phyloP scores from a whole-genome alignment of 2,797 vertebrate genomes.

The Schizothorax lantsangensis region DNA sequence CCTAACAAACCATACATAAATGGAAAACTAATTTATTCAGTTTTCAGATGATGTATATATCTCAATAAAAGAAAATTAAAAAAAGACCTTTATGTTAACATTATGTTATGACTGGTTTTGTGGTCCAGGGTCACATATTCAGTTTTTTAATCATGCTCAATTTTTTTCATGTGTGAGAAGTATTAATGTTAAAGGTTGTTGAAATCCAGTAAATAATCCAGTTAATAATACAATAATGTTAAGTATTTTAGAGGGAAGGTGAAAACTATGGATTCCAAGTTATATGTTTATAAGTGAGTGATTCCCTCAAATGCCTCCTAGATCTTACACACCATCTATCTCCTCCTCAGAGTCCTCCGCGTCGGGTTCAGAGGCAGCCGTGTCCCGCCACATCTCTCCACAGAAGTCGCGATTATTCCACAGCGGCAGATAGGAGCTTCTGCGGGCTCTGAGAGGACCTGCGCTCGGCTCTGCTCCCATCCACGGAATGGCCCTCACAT shows the following conservation, averaged over 20 bases:
- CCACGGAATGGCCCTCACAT: conserved; percentile 70
- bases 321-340: conserved; percentile 37
- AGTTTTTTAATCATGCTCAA: not conserved
- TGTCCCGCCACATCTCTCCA: conserved; percentile 71
- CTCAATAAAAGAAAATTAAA: too few relatives aligned
- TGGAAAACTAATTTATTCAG: not conserved
- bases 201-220: not conserved
- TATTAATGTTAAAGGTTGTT: not conserved
- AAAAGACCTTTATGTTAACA: too few relatives aligned
- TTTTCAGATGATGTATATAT: not conserved
- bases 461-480: conserved; percentile 28
- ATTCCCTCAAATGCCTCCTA: not conserved
- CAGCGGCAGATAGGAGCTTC: conserved; percentile 74
- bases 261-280: not conserved
- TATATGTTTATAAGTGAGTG: not conserved
- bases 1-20: not conserved
- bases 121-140: not conserved
- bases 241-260: not conserved
- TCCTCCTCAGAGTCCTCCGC: conserved; percentile 54
- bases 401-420: conserved; percentile 78
- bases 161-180: not conserved
- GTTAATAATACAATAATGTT: not conserved
- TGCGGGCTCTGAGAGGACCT: conserved; percentile 74
- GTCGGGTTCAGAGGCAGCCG: conserved; percentile 57
- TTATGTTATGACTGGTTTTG: too few relatives aligned